A percentile compares a stretch with the other conserved stretches of the same genome.
Evolutionary conservation across 2,797 vertebrate genomes (phyloP).

Genomic region (Molossus alvarezi): DNA sequence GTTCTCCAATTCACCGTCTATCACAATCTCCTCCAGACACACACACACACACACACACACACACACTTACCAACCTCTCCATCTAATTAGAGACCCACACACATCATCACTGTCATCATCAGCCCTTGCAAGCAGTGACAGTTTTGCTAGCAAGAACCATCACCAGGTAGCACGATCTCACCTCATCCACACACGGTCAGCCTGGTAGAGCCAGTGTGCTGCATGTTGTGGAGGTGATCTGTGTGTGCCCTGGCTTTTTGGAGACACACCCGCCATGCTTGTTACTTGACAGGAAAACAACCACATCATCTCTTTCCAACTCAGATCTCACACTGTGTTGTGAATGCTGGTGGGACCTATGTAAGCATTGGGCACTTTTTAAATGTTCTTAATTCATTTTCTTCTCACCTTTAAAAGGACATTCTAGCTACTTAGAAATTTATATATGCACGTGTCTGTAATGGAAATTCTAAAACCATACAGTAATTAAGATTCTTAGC

Average conservation of each 20-base stretch:
- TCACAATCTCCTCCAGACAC: neutral
- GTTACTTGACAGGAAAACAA: neutral
- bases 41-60: neutral
- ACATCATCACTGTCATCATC: neutral
- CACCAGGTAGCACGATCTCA: neutral
- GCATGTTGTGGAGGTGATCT: neutral
- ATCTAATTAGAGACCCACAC: neutral
- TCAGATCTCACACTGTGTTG: neutral
- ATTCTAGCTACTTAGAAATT: neutral
- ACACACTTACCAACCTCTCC: neutral
- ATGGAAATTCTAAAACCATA: neutral
- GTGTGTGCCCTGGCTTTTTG: neutral
- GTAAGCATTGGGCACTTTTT: neutral
- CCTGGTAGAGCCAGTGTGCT: neutral
- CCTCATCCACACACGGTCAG: neutral
- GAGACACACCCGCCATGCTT: neutral
- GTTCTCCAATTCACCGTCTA: neutral
- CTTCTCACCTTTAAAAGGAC: neutral
- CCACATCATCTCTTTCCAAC: neutral
- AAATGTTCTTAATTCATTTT: neutral
- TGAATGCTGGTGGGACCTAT: neutral
- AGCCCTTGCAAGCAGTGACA: neutral
- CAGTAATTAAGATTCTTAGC: slow-evolving; percentile 26
- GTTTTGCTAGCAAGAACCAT: neutral
- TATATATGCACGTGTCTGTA: neutral